Conservation (phyloP, 2,888 invertebrate genomes). For the Hirtodrosophila confusa region DNA sequence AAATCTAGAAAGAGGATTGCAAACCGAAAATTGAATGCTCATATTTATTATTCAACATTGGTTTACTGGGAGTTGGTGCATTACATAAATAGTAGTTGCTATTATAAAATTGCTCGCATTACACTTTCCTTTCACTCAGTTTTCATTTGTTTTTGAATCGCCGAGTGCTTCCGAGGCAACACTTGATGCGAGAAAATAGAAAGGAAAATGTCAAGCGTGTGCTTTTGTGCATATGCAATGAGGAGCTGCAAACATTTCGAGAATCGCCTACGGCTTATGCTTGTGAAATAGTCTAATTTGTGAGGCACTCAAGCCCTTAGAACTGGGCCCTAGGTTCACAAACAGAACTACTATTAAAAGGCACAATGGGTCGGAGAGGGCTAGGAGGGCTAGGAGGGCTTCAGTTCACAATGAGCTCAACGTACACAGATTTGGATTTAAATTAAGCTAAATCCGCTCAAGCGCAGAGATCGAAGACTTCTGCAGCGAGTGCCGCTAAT, state of each 20-base stretch:
- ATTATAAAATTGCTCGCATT: too few species aligned
- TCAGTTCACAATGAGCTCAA: conserved; percentile 39
- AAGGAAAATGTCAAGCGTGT: conserved; percentile 50
- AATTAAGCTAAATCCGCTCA: conserved; percentile 78
- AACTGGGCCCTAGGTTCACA: conserved; percentile 24
- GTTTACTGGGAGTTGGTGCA: too few species aligned
- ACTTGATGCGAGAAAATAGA: conserved; percentile 5
- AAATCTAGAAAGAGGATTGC: too few species aligned
- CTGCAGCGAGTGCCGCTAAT: conserved; percentile 45
- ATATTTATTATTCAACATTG: too few species aligned
- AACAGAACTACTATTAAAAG: conserved; percentile 41
- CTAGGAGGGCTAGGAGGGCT: conserved; percentile 14
- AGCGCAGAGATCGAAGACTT: conserved; percentile 44
- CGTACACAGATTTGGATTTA: conserved; percentile 72
- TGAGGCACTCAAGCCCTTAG: conserved; percentile 43
- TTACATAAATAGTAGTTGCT: too few species aligned
- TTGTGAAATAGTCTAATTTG: conserved; percentile 42
- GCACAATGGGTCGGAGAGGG: conserved; percentile 27
- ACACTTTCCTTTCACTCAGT: too few species aligned
- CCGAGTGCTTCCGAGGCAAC: neutral
- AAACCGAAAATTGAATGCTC: too few species aligned
- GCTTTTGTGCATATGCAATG: conserved; percentile 4
- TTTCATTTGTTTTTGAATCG: too few species aligned
- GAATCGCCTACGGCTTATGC: conserved; percentile 44
- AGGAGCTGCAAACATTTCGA: conserved; percentile 18